A percentile compares a stretch with the other conserved stretches of the same genome.
These are phyloP conservation scores for Neotragus moschatus DNA, from an alignment of 2,113 vertebrate genomes.

Conservation along the genomic window DNA sequence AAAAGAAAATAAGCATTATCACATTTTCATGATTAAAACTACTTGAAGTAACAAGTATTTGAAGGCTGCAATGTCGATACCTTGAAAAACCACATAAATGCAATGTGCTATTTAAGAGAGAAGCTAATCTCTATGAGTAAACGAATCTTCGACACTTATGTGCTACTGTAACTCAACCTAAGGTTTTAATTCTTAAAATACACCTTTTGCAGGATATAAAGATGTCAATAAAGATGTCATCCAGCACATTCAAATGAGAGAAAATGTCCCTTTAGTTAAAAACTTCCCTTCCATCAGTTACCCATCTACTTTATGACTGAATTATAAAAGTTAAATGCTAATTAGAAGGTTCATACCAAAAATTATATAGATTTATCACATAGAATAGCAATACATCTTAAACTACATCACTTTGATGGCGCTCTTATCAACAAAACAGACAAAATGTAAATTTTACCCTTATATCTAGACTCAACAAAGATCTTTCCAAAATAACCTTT, in stretches of 20 bases:
- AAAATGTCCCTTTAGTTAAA: conserved; percentile 27
- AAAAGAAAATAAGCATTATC: conserved; percentile 62
- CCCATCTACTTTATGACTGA: background rate
- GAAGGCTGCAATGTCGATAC: background rate
- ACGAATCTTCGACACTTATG: background rate
- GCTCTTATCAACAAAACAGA: background rate
- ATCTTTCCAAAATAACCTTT: background rate
- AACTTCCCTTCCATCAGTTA: background rate
- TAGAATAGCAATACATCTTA: background rate
- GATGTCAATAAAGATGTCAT: background rate
- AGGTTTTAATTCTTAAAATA: conserved; percentile 21
- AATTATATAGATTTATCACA: background rate
- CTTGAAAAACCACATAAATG: conserved; percentile 28
- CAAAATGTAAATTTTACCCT: background rate
- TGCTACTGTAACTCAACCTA: background rate
- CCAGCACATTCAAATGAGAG: background rate
- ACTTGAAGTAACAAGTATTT: background rate
- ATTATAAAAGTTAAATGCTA: background rate
- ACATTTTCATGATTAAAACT: conserved; percentile 42
- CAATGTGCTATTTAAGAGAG: background rate
- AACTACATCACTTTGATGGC: background rate
- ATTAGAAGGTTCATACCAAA: background rate
- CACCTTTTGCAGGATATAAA: background rate
- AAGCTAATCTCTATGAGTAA: background rate
- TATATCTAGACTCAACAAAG: background rate